phyloP scores from a whole-genome alignment of 2,888 invertebrate species.

The Bembecia ichneumoniformis region DNA sequence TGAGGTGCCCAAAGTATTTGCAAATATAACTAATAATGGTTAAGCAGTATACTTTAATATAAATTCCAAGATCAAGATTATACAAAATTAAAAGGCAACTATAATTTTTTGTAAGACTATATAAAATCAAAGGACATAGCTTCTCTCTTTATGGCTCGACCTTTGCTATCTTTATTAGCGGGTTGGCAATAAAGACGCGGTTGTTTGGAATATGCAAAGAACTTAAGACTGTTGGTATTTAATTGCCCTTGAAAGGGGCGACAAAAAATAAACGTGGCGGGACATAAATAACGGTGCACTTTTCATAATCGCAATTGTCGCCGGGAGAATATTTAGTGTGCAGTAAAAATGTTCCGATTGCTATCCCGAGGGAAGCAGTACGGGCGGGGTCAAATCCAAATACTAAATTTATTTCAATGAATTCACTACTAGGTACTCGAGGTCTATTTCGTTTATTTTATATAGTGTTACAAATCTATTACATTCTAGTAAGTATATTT shows the following conservation, averaged over 20 bases:
- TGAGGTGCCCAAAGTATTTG: no score
- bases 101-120: no score
- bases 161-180: constrained; percentile 62
- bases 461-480: no score
- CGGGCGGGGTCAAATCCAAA: not conserved
- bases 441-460: no score
- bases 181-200: constrained; percentile 46
- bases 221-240: constrained; percentile 68
- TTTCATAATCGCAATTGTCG: constrained; percentile 74
- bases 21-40: no score
- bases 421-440: no score
- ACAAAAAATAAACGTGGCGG: constrained; percentile 63
- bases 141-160: constrained; percentile 17
- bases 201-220: constrained; percentile 59
- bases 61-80: not conserved
- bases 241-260: constrained; percentile 73
- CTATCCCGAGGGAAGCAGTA: constrained; percentile 26
- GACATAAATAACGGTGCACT: constrained; percentile 72
- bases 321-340: constrained; percentile 72
- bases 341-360: constrained; percentile 56
- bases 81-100: not conserved
- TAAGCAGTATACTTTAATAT: no score
- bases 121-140: no score
- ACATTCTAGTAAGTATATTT: no score
- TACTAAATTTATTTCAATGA: no score